These are phyloP conservation scores for Saccopteryx leptura DNA, from an alignment of 2,113 vertebrate species.

Conservation along the genomic window DNA sequence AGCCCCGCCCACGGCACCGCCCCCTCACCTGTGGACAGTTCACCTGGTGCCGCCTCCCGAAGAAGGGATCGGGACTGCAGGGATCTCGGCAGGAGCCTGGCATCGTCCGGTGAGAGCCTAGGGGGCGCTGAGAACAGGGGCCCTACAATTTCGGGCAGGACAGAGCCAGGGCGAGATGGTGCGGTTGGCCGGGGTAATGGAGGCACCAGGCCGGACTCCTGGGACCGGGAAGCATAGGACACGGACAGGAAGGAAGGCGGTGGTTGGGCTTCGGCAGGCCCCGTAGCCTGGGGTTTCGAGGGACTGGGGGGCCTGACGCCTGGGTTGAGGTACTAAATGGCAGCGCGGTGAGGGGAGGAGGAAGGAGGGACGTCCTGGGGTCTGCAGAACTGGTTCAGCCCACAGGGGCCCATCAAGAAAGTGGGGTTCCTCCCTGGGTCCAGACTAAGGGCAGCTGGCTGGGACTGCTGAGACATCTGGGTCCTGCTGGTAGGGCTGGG, in stretches of 20 bases:
- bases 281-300: background rate
- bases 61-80: constrained; percentile 46
- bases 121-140: constrained; percentile 13
- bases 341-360: background rate
- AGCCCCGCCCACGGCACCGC: constrained; percentile 44
- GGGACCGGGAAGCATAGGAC: background rate
- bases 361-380: too few species aligned
- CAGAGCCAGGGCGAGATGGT: background rate
- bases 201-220: background rate
- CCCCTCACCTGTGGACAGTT: constrained; percentile 72
- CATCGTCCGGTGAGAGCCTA: constrained; percentile 67
- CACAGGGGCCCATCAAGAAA: background rate
- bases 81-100: constrained; percentile 33
- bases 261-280: background rate
- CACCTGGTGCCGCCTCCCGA: constrained; percentile 81
- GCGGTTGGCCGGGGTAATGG: too few species aligned
- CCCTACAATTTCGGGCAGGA: background rate
- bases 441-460: background rate
- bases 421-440: background rate
- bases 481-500: background rate
- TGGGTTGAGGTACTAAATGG: background rate
- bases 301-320: background rate
- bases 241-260: background rate
- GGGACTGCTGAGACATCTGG: background rate
- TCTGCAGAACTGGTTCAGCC: background rate